Conservation (phyloP, 2,888 invertebrate genomes). For the Alentia gelatinosa region DNA sequence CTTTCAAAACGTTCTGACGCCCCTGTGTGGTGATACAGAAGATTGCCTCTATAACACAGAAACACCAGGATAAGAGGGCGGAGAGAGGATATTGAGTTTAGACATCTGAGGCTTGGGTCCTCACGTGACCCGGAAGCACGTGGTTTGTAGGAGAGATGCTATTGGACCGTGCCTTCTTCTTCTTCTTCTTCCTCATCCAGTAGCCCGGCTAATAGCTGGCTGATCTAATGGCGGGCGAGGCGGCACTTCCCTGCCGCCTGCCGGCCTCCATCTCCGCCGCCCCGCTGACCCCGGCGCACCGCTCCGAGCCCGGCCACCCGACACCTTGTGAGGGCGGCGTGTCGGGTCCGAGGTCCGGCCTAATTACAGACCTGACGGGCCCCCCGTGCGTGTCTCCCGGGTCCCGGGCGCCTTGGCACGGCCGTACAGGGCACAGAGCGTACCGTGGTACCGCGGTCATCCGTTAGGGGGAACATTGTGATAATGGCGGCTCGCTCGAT, state of each 20-base stretch:
- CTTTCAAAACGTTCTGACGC: no score
- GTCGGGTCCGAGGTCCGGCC: background rate
- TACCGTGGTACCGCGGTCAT: no score
- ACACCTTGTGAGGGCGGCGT: slow-evolving; percentile 33
- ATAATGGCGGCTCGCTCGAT: no score
- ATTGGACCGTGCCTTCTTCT: background rate
- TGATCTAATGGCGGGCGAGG: slow-evolving; percentile 29
- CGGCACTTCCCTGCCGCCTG: background rate
- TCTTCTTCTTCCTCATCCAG: slow-evolving; percentile 21
- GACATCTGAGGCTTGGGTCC: background rate
- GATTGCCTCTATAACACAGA: no score
- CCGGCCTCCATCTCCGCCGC: background rate
- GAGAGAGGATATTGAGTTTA: no score
- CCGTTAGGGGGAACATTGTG: no score
- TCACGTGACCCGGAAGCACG: background rate
- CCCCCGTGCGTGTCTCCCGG: background rate
- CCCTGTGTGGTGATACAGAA: no score
- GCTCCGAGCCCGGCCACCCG: background rate
- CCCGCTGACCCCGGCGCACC: background rate
- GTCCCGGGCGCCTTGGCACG: background rate
- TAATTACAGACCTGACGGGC: background rate
- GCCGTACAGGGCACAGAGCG: background rate
- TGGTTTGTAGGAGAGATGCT: background rate
- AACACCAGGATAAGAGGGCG: no score
- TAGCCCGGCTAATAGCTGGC: slow-evolving; percentile 12